Evolutionary conservation across 2,888 invertebrate genomes (phyloP).

Genomic region (Blastobasis lacticolella): DNA sequence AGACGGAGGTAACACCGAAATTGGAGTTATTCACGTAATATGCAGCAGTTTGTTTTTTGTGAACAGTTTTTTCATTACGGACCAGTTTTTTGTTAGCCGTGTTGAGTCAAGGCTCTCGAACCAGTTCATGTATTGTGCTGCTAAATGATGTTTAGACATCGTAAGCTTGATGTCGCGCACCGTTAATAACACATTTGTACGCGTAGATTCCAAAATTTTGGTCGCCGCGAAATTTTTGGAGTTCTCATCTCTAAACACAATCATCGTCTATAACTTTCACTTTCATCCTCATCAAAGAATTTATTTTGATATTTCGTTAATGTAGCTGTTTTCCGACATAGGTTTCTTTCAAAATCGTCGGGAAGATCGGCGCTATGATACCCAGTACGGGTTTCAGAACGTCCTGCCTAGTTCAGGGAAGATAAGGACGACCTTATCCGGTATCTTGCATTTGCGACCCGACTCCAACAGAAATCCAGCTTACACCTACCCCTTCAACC

Average conservation of each 20-base stretch:
- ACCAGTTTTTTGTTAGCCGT: no score
- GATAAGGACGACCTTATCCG: constrained; percentile 18
- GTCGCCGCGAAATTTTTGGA: no score
- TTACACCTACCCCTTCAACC: constrained; percentile 18
- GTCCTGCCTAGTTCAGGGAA: constrained; percentile 23
- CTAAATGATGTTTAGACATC: no score
- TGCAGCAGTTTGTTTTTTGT: constrained; percentile 2
- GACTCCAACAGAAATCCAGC: constrained; percentile 17
- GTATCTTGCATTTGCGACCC: constrained; percentile 23
- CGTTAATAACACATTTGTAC: no score
- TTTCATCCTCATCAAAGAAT: background rate
- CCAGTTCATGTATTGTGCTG: no score
- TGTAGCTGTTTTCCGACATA: constrained; percentile 7
- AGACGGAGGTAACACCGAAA: background rate
- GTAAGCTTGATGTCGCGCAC: no score
- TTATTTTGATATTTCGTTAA: background rate
- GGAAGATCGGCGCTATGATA: constrained; percentile 24
- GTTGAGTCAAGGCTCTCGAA: no score
- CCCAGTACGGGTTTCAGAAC: constrained; percentile 17
- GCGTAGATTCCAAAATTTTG: no score
- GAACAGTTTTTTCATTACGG: no score
- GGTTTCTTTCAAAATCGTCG: constrained; percentile 37
- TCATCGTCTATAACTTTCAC: no score
- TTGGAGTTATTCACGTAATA: background rate
- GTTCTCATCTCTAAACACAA: no score